Conservation (phyloP, 2,113 vertebrate genomes). For the Rhynchopsitta pachyrhyncha region DNA sequence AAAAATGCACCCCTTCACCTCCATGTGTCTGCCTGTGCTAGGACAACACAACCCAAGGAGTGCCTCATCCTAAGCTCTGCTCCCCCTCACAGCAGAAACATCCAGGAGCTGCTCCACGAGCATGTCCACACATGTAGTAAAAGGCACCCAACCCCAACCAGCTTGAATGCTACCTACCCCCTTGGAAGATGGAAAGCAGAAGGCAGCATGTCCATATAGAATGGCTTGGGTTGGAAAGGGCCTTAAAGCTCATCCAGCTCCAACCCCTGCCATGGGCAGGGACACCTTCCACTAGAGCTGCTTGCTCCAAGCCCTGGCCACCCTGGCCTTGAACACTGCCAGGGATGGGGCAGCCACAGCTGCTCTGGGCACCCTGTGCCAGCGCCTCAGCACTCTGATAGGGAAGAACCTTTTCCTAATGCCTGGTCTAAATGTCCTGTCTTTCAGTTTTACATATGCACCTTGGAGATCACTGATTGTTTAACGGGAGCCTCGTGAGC, state of each 20-base stretch:
- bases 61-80: neutral
- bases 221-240: neutral
- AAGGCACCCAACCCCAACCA: no score
- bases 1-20: neutral
- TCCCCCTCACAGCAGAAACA: neutral
- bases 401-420: neutral
- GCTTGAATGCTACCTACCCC: neutral
- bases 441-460: accelerated
- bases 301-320: neutral
- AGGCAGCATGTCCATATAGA: neutral
- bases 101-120: neutral
- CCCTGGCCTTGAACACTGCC: neutral
- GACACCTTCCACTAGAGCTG: neutral
- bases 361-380: neutral
- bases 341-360: neutral
- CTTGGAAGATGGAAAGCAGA: neutral
- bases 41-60: neutral
- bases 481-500: accelerated
- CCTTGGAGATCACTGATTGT: neutral
- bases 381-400: neutral
- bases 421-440: neutral
- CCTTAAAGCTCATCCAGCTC: neutral
- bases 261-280: neutral
- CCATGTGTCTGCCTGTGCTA: neutral
- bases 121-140: neutral